phyloP scores from a whole-genome alignment of 2,888 invertebrate genomes.

The Venustoraphidia nigricollis region DNA sequence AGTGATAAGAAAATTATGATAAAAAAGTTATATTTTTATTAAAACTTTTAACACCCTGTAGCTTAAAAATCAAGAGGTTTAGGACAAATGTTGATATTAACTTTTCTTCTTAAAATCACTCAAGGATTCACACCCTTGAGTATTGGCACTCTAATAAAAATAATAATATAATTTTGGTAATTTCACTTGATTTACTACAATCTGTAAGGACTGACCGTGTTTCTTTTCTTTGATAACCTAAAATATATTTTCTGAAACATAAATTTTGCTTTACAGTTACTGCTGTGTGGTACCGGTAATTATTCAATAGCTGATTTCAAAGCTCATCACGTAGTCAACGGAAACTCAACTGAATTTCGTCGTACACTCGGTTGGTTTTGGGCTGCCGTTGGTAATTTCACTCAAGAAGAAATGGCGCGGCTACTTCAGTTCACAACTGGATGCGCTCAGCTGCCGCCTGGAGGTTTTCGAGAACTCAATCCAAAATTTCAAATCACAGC shows the following conservation, averaged over 20 bases:
- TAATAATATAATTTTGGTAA: too few species aligned
- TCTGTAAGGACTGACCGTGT: not conserved
- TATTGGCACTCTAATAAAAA: too few species aligned
- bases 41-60: too few species aligned
- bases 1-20: too few species aligned
- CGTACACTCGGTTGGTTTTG: slow-evolving; percentile 82
- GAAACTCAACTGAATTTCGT: slow-evolving; percentile 65
- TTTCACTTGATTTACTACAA: too few species aligned
- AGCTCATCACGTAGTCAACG: slow-evolving; percentile 73
- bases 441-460: slow-evolving; percentile 80
- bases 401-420: slow-evolving; percentile 83
- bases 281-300: slow-evolving; percentile 86
- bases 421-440: slow-evolving; percentile 88
- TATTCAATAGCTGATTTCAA: slow-evolving; percentile 83
- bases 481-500: slow-evolving; percentile 88
- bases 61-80: too few species aligned
- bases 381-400: slow-evolving; percentile 79
- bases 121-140: too few species aligned
- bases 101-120: too few species aligned
- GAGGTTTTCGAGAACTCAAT: slow-evolving; percentile 76
- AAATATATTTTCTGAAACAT: not conserved
- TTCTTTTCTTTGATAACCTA: not conserved
- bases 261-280: slow-evolving; percentile 39
- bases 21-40: too few species aligned
- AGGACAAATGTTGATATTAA: too few species aligned